Evolutionary conservation across 2,888 invertebrate species (phyloP).

Genomic region (Automeris io): DNA sequence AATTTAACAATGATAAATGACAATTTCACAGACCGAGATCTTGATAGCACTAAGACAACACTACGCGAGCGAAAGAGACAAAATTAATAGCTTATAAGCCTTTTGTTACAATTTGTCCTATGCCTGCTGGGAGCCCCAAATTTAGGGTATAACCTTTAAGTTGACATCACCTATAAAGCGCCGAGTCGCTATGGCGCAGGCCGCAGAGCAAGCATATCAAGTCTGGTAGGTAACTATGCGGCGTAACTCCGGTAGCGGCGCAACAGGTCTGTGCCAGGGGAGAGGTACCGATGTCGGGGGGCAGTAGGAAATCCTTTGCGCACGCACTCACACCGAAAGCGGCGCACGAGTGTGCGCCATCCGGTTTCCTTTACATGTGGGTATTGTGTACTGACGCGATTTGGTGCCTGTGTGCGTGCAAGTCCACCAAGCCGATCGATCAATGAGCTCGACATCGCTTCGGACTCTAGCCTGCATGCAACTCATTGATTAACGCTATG

Average conservation of each 20-base stretch:
- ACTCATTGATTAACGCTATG: slow-evolving; percentile 77
- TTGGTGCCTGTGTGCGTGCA: slow-evolving; percentile 40
- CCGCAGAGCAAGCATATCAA: slow-evolving; percentile 63
- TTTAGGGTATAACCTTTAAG: too few relatives aligned
- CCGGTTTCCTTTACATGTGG: slow-evolving; percentile 65
- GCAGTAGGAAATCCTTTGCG: slow-evolving; percentile 72
- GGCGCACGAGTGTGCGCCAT: slow-evolving; percentile 55
- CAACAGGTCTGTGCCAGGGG: slow-evolving; percentile 74
- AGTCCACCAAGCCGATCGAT: slow-evolving; percentile 69
- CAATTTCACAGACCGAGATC: too few relatives aligned
- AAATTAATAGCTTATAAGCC: too few relatives aligned
- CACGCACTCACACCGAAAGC: slow-evolving; percentile 51
- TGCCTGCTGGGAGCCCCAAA: too few relatives aligned
- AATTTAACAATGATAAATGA: too few relatives aligned
- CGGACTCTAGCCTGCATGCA: slow-evolving; percentile 70
- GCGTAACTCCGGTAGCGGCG: slow-evolving; percentile 77
- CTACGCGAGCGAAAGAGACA: too few relatives aligned
- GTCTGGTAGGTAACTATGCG: slow-evolving; percentile 77
- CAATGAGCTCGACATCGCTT: slow-evolving; percentile 73
- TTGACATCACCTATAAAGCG: too few relatives aligned
- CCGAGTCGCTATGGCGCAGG: slow-evolving; percentile 33
- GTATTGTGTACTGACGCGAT: slow-evolving; percentile 35
- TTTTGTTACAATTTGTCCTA: too few relatives aligned
- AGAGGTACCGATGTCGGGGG: slow-evolving; percentile 38
- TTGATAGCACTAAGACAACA: too few relatives aligned